A percentile compares a stretch with the other conserved stretches of the same genome.
Evolutionary conservation across 2,888 invertebrate genomes (phyloP).

Genomic region (Lepidochrysops patricia): DNA sequence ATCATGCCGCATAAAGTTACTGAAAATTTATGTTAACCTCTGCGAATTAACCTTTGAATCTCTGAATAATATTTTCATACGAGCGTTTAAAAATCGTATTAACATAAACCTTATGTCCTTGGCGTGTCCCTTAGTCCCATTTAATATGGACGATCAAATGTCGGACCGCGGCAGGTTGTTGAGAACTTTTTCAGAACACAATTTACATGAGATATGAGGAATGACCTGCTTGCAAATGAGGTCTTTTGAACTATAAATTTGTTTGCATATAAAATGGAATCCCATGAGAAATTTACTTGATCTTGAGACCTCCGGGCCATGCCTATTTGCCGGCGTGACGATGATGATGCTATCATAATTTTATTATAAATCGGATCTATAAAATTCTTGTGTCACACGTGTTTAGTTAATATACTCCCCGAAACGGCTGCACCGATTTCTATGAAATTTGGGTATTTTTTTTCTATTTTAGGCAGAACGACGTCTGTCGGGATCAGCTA

Average conservation of each 20-base stretch:
- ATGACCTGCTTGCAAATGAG: conserved; percentile 69
- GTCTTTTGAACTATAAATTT: conserved; percentile 69
- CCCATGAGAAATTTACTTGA: not conserved
- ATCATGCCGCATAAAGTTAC: no score
- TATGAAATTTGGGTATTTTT: no score
- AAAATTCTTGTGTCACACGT: no score
- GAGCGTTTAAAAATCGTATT: not conserved
- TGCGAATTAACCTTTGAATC: not conserved
- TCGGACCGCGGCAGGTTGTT: conserved; percentile 57
- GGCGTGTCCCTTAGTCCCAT: not conserved
- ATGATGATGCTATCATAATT: no score
- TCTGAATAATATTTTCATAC: not conserved
- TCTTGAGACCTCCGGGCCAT: not conserved
- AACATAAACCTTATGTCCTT: not conserved
- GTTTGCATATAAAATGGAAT: conserved; percentile 63
- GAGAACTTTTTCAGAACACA: conserved; percentile 66
- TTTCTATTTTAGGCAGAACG: no score
- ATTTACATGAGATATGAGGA: conserved; percentile 72
- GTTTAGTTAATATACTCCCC: no score
- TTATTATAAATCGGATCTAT: no score
- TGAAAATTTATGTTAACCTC: no score
- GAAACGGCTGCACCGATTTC: no score
- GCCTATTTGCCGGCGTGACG: no score
- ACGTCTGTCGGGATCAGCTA: no score
- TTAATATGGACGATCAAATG: conserved; percentile 27